Conservation (phyloP, 2,797 vertebrate genomes). For the Darevskia nairensis region DNA sequence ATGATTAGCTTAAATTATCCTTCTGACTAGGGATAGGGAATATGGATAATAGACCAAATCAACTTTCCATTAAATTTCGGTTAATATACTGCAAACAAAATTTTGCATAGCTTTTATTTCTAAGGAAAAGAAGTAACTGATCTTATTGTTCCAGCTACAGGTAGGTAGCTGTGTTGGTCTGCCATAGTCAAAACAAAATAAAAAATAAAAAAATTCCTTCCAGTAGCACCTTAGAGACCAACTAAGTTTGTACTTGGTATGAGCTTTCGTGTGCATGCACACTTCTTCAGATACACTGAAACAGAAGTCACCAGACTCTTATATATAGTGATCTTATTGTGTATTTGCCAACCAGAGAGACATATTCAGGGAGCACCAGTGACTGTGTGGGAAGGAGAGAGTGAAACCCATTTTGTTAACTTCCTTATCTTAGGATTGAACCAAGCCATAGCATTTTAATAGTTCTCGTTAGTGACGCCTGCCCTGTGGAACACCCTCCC, state of each 20-base stretch:
- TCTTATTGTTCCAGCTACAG: background rate
- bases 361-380: too few relatives aligned
- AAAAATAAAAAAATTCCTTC: too few relatives aligned
- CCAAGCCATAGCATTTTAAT: background rate
- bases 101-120: background rate
- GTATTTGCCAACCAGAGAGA: background rate
- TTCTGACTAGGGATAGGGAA: background rate
- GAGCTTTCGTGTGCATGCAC: too few relatives aligned
- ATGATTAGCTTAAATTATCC: background rate
- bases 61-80: background rate
- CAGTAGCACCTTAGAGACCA: too few relatives aligned
- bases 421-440: background rate
- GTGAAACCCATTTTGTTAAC: background rate
- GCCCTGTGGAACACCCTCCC: too few relatives aligned
- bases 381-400: background rate
- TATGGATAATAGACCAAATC: background rate
- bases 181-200: too few relatives aligned
- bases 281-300: too few relatives aligned
- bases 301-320: too few relatives aligned
- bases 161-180: too few relatives aligned
- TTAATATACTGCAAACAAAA: background rate
- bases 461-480: too few relatives aligned
- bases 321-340: background rate
- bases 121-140: background rate
- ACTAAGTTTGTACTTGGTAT: too few relatives aligned